Conservation (phyloP, 2,888 invertebrate genomes). For the Reticulitermes lucifugus region DNA sequence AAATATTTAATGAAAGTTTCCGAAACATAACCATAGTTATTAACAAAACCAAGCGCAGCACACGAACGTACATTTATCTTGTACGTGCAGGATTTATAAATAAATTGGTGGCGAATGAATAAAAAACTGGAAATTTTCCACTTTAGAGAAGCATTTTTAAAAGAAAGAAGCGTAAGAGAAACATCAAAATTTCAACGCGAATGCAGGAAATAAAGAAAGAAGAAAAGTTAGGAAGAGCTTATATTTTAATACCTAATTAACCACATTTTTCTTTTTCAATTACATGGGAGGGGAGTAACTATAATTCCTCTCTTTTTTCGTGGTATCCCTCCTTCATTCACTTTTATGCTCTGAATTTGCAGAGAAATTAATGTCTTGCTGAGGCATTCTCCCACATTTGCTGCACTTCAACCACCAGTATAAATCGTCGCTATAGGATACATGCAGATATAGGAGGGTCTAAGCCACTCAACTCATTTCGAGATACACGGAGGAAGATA, state of each 20-base stretch:
- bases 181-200: background rate
- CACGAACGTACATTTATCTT: background rate
- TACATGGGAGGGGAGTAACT: background rate
- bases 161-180: background rate
- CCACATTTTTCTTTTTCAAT: background rate
- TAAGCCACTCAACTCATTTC: background rate
- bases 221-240: background rate
- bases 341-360: background rate
- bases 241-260: conserved; percentile 24
- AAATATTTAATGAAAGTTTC: background rate
- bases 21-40: background rate
- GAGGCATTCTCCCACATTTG: background rate
- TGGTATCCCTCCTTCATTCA: background rate
- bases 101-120: background rate
- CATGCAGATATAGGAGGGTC: background rate
- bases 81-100: background rate
- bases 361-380: background rate
- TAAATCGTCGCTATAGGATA: background rate
- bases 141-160: background rate
- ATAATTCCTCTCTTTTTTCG: background rate
- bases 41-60: background rate
- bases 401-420: background rate
- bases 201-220: background rate
- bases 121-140: background rate
- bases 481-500: background rate